These are phyloP conservation scores for Corvus moneduloides DNA, from an alignment of 2,113 vertebrate species.

Conservation along the genomic window DNA sequence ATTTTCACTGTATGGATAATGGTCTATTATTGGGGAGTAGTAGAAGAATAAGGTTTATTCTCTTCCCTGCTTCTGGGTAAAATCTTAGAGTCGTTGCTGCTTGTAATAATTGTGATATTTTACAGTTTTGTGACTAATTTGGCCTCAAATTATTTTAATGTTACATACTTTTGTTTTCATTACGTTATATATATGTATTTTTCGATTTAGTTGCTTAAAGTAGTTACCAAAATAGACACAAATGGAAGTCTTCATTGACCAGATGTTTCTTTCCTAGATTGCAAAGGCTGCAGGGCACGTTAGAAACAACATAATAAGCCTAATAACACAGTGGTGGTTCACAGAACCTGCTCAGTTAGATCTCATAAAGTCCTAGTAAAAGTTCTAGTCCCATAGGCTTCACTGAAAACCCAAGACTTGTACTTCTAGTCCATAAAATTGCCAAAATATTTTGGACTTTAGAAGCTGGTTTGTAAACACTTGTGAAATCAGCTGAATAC, in stretches of 20 bases:
- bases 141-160: background rate
- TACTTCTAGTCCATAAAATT: background rate
- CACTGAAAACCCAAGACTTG: background rate
- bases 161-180: slow-evolving; percentile 1
- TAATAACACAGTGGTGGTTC: slow-evolving; percentile 36
- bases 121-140: background rate
- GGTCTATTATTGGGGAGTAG: background rate
- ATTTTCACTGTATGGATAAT: background rate
- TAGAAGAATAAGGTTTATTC: background rate
- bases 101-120: background rate
- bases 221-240: slow-evolving; percentile 4
- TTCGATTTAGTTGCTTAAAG: background rate
- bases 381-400: background rate
- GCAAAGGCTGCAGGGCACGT: background rate
- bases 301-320: slow-evolving; percentile 16
- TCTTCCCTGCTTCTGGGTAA: background rate
- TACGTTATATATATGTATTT: background rate
- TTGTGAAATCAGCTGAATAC: background rate
- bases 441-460: background rate
- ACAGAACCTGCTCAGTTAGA: background rate
- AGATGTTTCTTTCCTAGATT: slow-evolving; percentile 38
- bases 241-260: slow-evolving; percentile 24
- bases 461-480: background rate
- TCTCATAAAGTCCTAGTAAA: slow-evolving; percentile 7
- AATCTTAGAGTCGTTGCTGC: background rate